Percentiles rank a stretch among this genome's conserved stretches.
These are phyloP conservation scores for Epistrophe eligans DNA, from an alignment of 2,888 invertebrate species.

Conservation along the genomic window DNA sequence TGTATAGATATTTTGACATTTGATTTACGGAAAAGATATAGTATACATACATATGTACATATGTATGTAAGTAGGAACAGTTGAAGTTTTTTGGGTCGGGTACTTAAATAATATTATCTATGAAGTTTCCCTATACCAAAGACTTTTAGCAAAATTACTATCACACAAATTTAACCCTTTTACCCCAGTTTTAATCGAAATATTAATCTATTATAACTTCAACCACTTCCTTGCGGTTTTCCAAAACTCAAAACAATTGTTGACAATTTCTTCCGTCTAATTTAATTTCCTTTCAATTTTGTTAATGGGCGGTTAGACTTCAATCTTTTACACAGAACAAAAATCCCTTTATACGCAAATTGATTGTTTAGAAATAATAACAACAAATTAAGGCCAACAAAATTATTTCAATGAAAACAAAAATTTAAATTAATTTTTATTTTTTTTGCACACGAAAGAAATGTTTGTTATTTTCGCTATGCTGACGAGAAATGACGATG, in stretches of 20 bases:
- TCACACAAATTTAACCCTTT: background rate
- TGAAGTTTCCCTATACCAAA: background rate
- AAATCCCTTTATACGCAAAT: background rate
- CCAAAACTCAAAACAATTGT: background rate
- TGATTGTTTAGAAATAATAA: background rate
- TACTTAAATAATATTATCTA: background rate
- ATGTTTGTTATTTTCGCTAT: background rate
- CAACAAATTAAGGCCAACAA: background rate
- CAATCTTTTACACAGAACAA: background rate
- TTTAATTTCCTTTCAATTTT: conserved; percentile 12
- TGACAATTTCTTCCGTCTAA: background rate
- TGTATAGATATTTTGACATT: background rate
- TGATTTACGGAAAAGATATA: background rate
- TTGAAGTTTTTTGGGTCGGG: background rate
- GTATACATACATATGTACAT: no score
- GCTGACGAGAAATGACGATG: no score
- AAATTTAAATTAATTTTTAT: background rate
- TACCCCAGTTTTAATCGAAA: background rate
- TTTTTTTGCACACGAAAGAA: background rate
- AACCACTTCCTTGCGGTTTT: conserved; percentile 3
- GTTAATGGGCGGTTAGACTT: background rate
- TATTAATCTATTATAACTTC: background rate
- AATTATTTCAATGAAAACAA: background rate
- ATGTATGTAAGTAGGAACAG: no score
- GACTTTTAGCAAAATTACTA: background rate